phyloP scores from a whole-genome alignment of 2,888 invertebrate species.

The Trileptium ribeirensis region DNA sequence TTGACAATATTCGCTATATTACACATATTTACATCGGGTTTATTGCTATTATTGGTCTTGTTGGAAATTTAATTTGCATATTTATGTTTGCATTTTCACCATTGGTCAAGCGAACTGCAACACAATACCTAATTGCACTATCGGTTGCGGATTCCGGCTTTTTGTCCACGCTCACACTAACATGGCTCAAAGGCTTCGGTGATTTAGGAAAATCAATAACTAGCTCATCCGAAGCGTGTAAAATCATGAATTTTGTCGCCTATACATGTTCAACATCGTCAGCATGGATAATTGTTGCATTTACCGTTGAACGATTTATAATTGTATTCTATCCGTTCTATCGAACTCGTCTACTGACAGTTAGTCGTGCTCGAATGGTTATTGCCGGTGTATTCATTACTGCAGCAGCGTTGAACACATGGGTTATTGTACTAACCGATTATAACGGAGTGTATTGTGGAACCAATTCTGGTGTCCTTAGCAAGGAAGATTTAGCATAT shows the following conservation, averaged over 20 bases:
- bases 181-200: not conserved
- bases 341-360: not conserved
- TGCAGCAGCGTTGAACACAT: not conserved
- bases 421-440: slow-evolving; percentile 10
- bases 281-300: slow-evolving; percentile 11
- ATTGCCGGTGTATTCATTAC: not conserved
- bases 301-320: slow-evolving; percentile 17
- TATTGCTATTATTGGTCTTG: not conserved
- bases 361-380: not conserved
- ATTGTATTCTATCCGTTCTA: slow-evolving; percentile 14
- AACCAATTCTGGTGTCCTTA: too few species aligned
- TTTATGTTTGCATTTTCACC: not conserved
- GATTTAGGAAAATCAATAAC: not conserved
- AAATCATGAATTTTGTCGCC: slow-evolving; percentile 7
- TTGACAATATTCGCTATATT: not conserved
- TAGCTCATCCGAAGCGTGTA: not conserved
- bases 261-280: slow-evolving; percentile 7
- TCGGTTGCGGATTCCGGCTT: slow-evolving; percentile 8
- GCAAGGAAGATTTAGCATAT: too few species aligned
- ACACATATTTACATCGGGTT: not conserved
- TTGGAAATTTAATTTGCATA: slow-evolving; percentile 15
- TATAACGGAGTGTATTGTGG: slow-evolving; percentile 5
- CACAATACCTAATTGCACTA: slow-evolving; percentile 14
- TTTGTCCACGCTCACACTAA: not conserved
- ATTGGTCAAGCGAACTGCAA: not conserved